Percentiles rank a stretch among this genome's conserved stretches.
phyloP scores from a whole-genome alignment of 2,888 invertebrate species.

The Rhagonycha lutea region DNA sequence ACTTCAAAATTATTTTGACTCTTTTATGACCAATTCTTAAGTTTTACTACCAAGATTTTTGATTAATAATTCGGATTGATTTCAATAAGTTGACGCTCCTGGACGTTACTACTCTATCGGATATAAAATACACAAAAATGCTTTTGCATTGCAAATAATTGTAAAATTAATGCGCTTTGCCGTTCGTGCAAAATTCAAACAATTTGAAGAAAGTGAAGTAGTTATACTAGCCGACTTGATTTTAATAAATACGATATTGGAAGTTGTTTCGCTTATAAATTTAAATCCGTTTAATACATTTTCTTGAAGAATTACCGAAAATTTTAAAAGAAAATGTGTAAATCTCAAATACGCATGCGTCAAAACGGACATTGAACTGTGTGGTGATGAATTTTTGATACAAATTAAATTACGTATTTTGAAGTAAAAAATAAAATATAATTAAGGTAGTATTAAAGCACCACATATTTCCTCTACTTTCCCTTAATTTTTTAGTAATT shows the following conservation, averaged over 20 bases:
- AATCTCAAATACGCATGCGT: background rate
- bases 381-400: background rate
- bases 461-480: background rate
- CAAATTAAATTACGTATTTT: background rate
- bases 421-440: background rate
- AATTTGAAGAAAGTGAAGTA: background rate
- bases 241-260: background rate
- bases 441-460: background rate
- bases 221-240: background rate
- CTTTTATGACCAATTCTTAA: no score
- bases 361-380: background rate
- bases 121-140: no score
- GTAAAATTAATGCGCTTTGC: no score
- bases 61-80: no score
- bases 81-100: no score
- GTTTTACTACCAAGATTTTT: no score
- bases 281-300: background rate
- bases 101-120: no score
- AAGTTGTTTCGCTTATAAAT: background rate
- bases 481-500: background rate
- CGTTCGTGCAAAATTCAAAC: background rate
- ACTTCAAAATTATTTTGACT: no score
- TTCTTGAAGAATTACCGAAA: background rate
- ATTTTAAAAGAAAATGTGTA: background rate
- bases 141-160: no score